Conservation (phyloP, 1,140 invertebrate genomes). For the Zaprionus vittiger region DNA sequence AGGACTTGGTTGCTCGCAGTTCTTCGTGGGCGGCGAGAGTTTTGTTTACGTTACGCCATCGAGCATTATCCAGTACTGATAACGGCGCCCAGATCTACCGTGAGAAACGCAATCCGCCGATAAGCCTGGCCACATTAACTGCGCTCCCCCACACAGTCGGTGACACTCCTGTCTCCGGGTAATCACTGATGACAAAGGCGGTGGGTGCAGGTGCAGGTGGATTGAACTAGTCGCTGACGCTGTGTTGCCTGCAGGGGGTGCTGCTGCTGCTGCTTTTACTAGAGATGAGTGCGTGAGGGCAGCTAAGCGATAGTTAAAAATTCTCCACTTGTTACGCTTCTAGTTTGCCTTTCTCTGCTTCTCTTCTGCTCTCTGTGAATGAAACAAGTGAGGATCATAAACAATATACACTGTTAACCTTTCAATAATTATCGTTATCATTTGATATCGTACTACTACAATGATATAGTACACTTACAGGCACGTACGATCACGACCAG, state of each 20-base stretch:
- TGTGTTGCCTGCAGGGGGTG: background rate
- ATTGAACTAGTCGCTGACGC: background rate
- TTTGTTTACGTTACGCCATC: conserved; percentile 77
- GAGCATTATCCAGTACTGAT: conserved; percentile 43
- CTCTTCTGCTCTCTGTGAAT: background rate
- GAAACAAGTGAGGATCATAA: background rate
- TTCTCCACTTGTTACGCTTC: too few species aligned
- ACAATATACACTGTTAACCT: background rate
- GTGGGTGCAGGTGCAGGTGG: background rate
- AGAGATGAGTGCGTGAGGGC: background rate
- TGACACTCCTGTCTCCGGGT: background rate
- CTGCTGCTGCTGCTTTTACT: background rate
- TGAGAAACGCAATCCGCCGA: conserved; percentile 77
- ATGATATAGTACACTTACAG: background rate
- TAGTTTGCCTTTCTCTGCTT: too few species aligned
- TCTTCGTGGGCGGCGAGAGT: conserved; percentile 56
- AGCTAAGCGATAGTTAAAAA: background rate
- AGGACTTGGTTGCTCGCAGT: conserved; percentile 50
- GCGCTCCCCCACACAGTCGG: conserved; percentile 5
- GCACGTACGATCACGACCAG: background rate
- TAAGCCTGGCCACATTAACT: conserved; percentile 51
- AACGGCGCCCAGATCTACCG: conserved; percentile 53
- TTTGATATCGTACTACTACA: background rate
- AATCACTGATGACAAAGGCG: background rate
- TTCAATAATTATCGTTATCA: background rate